A percentile compares a stretch with the other conserved stretches of the same genome.
Conservation (phyloP, 2,888 invertebrate genomes). For the Hirudinaria manillensis region DNA sequence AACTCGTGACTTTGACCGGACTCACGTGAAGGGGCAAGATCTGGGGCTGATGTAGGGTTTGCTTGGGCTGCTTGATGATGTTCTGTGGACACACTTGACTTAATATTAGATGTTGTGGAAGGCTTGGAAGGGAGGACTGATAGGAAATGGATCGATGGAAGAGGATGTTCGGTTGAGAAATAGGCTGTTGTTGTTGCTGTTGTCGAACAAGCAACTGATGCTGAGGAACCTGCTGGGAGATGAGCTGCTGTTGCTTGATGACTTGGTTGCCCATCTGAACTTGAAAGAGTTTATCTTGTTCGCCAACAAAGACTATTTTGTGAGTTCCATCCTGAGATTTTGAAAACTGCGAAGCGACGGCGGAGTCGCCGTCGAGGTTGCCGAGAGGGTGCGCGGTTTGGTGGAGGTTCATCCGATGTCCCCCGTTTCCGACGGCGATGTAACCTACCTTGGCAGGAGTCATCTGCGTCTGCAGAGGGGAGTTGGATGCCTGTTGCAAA, state of each 20-base stretch:
- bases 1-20: background rate
- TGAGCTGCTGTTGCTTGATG: background rate
- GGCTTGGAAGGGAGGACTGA: background rate
- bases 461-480: background rate
- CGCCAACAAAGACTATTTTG: background rate
- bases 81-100: background rate
- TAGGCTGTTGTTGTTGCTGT: conserved; percentile 2
- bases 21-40: background rate
- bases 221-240: background rate
- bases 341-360: background rate
- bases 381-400: background rate
- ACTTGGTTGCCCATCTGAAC: background rate
- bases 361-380: background rate
- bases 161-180: background rate
- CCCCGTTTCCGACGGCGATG: background rate
- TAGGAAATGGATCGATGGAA: conserved; percentile 9
- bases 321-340: background rate
- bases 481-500: background rate
- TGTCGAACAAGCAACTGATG: background rate
- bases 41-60: background rate
- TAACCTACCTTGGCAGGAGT: background rate
- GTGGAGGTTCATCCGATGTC: background rate
- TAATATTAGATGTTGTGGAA: conserved; percentile 7
- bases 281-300: conserved; percentile 4
- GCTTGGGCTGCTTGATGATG: background rate